Evolutionary conservation across 2,797 vertebrate species (phyloP), one percentile per base, ranked within the genome.

Genomic region (Tiaroga cobitis): DNA sequence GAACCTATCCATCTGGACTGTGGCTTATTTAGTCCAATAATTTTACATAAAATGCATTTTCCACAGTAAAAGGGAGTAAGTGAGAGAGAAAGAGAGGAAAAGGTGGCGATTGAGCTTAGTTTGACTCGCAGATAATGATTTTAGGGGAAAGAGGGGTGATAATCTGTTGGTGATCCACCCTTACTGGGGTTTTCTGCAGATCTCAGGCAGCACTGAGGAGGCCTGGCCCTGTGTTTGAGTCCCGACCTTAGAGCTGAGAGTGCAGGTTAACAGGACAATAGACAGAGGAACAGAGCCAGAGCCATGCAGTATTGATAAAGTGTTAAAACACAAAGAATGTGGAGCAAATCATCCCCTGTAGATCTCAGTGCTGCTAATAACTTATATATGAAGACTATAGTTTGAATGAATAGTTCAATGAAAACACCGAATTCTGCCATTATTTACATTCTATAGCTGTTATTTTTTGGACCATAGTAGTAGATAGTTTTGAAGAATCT

Each of bases 11-110:
- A 94, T 89, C 87, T 92, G 92, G 92, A 93, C 90, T 92, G 74
- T 86, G 74, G 92, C 91, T 95, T 96, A 95, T 96, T 95, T 95
- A 93, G 92, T 91, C 87, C 86, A 94, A 94, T 5, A 94, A 96
- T 93, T 91, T 93, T 89, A 93, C 89, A 90, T 91, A 90, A 91
- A 93, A 92, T 91, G 87, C 87, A 85, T 92, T 93, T 94, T 93
- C 86, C 88, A 89, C 68, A 18, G 65, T 70, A 76, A 29, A 85
- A 67, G 39, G 39, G 65, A 77, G 72, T 68, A 41, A 83, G 73
- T 8, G 29, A 19, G 54, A 85, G 67, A 73, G 73, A 73, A 72
- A 24, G 49, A 75, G 46, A 70, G 29, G 3, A 26, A 26, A 43
- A 68, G 24, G 51, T 80, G 91, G 86, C 89, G 77, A 92, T 93